Base-by-base conservation (phyloP, 2,888 invertebrate species). In the Epinotia brunnichana region DNA sequence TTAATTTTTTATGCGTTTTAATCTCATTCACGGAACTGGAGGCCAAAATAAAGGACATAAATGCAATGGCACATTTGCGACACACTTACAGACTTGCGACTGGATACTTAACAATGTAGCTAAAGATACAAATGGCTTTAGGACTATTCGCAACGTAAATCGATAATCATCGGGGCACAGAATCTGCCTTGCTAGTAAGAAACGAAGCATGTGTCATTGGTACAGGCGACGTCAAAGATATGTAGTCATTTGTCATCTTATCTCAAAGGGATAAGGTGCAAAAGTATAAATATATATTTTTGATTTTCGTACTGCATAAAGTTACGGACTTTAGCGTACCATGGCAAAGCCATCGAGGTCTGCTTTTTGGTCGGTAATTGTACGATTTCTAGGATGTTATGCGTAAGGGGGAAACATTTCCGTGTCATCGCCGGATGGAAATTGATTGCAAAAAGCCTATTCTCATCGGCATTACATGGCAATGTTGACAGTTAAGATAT, bases 311-410 rank as follows among this genome's bases (percentile, higher is more conserved):
- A n/a, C 48, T 3, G 1, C 15, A 44, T 44, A 44, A 44, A 15
- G 48, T 44, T 44, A 44, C 15, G 5, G 53, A 9, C 11, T 19
- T 53, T 53, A 53, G 19, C 53, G 57, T 15, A 57, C 57, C 35
- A 57, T 17, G 9, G 10, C 11, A 24, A 62, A 62, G n/a, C 19
- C 48, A 54, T 57, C 19, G 29, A 62, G 63, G 41, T 67, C 66
- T 60, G 60, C 64, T 66, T 73, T 74, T 64, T 72, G 75, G 72
- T n/a, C 29, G 10, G 74, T 74, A 76, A 76, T 74, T 64, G 63
- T 73, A 63, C 66, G 76, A 74, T 76, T 76, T 77, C 73, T 75
- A 75, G 72, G 70, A 73, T 73, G 57, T 73, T 63, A 63, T 63
- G 72, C 62, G 73, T 63, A 68, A 64, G 41, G 56, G 61, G 68